These are phyloP conservation scores for Donacobius atricapilla DNA, from an alignment of 2,113 vertebrate genomes.

Conservation along the genomic window DNA sequence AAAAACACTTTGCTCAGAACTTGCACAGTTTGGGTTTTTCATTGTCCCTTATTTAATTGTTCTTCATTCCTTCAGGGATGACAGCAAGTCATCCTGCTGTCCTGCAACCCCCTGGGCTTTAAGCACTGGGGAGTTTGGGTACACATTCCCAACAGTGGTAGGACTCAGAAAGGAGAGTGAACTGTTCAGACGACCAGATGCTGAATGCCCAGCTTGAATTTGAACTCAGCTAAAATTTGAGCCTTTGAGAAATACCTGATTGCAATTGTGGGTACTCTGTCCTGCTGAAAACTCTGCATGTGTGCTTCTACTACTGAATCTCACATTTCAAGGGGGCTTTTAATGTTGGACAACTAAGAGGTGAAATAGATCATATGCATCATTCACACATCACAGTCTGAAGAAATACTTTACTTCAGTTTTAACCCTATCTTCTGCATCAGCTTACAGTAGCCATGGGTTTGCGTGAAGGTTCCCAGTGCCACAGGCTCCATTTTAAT, in stretches of 20 bases:
- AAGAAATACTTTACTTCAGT: background rate
- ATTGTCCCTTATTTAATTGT: background rate
- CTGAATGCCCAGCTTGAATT: background rate
- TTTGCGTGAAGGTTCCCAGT: background rate
- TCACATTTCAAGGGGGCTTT: background rate
- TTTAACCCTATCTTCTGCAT: background rate
- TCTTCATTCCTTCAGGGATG: background rate
- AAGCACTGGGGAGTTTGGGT: background rate
- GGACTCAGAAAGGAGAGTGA: background rate
- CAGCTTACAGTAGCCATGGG: background rate
- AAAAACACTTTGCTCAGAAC: background rate
- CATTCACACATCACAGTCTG: background rate
- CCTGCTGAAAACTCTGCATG: background rate
- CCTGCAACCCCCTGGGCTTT: background rate
- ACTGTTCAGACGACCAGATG: accelerated
- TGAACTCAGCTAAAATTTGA: background rate
- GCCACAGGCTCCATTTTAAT: background rate
- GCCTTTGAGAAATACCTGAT: background rate
- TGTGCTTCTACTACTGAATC: background rate
- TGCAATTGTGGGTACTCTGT: background rate
- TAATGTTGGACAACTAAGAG: background rate
- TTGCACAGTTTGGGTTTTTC: background rate
- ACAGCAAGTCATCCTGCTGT: background rate
- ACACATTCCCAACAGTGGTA: background rate
- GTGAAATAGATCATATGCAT: background rate